Evolutionary conservation across 2,113 vertebrate genomes (phyloP).

Genomic region (Sceloporus tristichus): DNA sequence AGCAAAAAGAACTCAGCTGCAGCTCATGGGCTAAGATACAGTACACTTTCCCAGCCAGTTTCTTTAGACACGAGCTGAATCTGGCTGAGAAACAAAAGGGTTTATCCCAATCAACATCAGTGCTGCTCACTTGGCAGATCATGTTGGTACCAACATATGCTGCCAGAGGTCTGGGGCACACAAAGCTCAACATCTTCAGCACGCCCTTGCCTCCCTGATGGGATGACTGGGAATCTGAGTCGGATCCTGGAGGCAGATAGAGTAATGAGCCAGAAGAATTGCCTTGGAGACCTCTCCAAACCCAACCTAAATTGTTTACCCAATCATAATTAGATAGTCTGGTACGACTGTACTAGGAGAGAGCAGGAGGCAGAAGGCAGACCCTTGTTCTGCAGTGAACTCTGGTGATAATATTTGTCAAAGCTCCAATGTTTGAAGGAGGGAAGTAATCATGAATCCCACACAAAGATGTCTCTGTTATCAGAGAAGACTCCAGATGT

Average conservation of each 20-base stretch:
- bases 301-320: constrained; percentile 16
- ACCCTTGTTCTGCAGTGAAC: not conserved
- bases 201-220: not conserved
- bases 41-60: not conserved
- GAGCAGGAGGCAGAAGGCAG: not conserved
- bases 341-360: not conserved
- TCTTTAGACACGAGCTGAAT: not conserved
- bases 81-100: accelerated
- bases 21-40: not conserved
- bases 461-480: not conserved
- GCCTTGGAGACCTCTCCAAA: not conserved
- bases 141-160: not conserved
- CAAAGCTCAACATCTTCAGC: accelerated
- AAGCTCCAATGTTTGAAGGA: not conserved
- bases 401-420: not conserved
- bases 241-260: not conserved
- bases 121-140: accelerated
- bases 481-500: not conserved
- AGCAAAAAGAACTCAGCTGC: not conserved
- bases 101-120: accelerated
- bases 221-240: not conserved
- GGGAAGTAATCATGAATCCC: not conserved
- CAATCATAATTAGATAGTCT: not conserved
- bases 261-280: constrained; percentile 19
- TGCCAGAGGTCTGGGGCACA: not conserved